A percentile compares a stretch with the other conserved stretches of the same genome.
phyloP scores from a whole-genome alignment of 2,797 vertebrate species.

The Artibeus jamaicensis region DNA sequence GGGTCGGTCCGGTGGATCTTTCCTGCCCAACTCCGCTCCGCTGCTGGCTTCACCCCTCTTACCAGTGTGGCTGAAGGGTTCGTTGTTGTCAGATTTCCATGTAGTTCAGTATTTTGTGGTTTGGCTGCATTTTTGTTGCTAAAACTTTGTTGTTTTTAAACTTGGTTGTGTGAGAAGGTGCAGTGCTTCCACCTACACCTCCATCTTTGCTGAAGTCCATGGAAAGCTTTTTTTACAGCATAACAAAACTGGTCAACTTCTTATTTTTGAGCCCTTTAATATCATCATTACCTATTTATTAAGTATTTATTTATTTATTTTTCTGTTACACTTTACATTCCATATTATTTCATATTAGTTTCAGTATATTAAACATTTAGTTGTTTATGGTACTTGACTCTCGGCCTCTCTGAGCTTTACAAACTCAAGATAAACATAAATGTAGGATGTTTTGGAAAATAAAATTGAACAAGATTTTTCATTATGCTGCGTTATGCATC shows the following conservation, averaged over 20 bases:
- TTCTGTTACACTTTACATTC: background rate
- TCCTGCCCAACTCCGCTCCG: too few species aligned
- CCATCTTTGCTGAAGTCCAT: too few species aligned
- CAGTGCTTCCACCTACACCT: too few species aligned
- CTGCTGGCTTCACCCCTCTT: too few species aligned
- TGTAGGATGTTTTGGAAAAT: background rate
- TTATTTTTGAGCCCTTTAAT: background rate
- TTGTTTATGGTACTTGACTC: background rate
- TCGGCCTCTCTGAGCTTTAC: background rate
- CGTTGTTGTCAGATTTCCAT: too few species aligned
- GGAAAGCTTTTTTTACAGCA: background rate
- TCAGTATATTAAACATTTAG: background rate
- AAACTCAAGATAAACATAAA: background rate
- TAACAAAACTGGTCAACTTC: background rate
- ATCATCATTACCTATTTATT: background rate
- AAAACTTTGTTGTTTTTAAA: too few species aligned
- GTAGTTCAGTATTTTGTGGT: too few species aligned
- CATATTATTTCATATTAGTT: background rate
- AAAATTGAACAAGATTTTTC: slow-evolving; percentile 26
- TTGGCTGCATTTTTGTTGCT: too few species aligned
- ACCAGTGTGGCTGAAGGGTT: too few species aligned
- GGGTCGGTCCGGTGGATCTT: too few species aligned
- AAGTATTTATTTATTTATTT: background rate
- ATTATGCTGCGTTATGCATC: background rate
- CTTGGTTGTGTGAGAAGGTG: too few species aligned